Evolutionary conservation across 2,113 vertebrate species (phyloP).

Genomic region (Balaeniceps rex): DNA sequence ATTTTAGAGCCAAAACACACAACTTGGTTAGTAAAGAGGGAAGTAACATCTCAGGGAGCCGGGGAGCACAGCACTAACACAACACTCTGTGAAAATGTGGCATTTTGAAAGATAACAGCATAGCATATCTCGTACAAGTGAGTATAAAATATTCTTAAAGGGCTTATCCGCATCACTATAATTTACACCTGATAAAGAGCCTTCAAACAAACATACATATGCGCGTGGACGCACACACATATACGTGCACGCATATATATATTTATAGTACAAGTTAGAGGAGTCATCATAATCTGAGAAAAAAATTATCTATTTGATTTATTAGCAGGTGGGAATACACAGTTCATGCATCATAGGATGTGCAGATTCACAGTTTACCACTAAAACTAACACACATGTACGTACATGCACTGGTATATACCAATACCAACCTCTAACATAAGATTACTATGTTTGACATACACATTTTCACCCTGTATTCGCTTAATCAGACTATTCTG

Average conservation of each 20-base stretch:
- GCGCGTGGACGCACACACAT: slow-evolving; percentile 49
- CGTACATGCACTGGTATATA: slow-evolving; percentile 79
- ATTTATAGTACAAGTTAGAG: slow-evolving; percentile 31
- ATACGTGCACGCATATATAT: slow-evolving; percentile 9
- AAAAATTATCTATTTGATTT: neutral
- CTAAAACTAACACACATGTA: slow-evolving; percentile 74
- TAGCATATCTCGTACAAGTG: slow-evolving; percentile 44
- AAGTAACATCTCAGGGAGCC: slow-evolving; percentile 42
- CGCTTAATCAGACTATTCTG: slow-evolving; percentile 96
- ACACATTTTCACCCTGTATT: slow-evolving; percentile 94
- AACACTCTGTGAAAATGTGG: slow-evolving; percentile 77
- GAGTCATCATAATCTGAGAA: slow-evolving; percentile 3
- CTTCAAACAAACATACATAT: slow-evolving; percentile 53
- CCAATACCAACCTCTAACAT: slow-evolving; percentile 98
- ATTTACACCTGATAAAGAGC: slow-evolving; percentile 45
- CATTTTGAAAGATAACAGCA: slow-evolving; percentile 61
- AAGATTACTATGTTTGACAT: slow-evolving; percentile 99
- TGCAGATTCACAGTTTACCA: slow-evolving; percentile 50
- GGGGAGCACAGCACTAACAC: slow-evolving; percentile 65
- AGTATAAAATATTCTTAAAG: slow-evolving; percentile 24
- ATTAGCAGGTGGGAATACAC: slow-evolving; percentile 66
- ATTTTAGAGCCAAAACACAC: slow-evolving; percentile 22
- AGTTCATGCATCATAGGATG: slow-evolving; percentile 76
- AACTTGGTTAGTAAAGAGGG: slow-evolving; percentile 59
- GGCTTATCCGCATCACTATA: neutral